Base-by-base conservation (phyloP, 2,888 invertebrate species). In the Drosophila melanocephala region DNA sequence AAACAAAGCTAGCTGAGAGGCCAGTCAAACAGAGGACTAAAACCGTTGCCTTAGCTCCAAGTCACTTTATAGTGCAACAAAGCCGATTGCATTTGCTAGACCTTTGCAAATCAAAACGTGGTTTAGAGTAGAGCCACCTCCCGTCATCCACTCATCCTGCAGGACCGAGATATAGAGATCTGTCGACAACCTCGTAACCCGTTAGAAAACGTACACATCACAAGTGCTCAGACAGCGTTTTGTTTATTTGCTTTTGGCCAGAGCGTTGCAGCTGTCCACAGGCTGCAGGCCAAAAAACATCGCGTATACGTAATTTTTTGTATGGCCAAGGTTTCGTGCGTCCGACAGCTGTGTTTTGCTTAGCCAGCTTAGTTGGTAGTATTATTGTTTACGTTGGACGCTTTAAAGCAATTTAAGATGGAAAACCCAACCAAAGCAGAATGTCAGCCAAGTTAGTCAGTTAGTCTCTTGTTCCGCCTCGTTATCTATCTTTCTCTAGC, bases 281-380 rank as follows among this genome's bases (percentile, higher is more conserved):
- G 52, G 22, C 61, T 47, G 62, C 51, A 16, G 60, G 57, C 55
- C 47, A 14, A 71, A 14, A 72, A 79, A 73, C 73, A 47, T 69
- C 57, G 75, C 80, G 90, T 89, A 89, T 86, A 87, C 83, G 85
- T 76, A 76, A 82, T 80, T 69, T 87, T 73, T 32, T 32, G 12
- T n/a, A 75, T 77, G 77, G 73, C 72, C 77, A 68, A 66, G 85
- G 69, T 77, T 85, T 75, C 70, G 53, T 61, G 60, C 9, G 33
- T 33, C 26, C 32, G 33, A 50, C 58, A 59, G 26, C 39, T 30
- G 62, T 67, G 51, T 63, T 68, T 62, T 56, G 66, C 61, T 70
- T 39, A 61, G 61, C 30, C 60, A 61, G 72, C 72, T 79, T 79
- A 82, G 68, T 56, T 60, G 44, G 14, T 37, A 50, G 26, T 33